Base-by-base conservation (phyloP, 2,888 invertebrate species). In the Nowickia ferox region DNA sequence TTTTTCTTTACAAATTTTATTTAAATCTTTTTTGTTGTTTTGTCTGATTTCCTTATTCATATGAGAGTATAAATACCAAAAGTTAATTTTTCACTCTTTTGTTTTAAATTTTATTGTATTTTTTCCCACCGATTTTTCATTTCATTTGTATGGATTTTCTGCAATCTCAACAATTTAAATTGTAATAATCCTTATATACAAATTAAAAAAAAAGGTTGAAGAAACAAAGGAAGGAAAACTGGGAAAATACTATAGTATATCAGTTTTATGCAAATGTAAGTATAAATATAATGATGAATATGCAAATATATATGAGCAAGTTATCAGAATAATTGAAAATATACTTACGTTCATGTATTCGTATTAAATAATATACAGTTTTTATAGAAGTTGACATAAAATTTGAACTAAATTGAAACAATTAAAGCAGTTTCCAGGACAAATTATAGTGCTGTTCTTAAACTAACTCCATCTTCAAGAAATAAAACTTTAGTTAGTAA, bases 141-240 rank as follows among this genome's bases (percentile, higher is more conserved):
- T 74, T 84, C 19, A 74, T 79, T 79, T 79, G 69, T 61, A 61
- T 68, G 74, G 74, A 79, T 84, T 78, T 84, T 79, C 74, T 79
- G 84, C 79, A 78, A 84, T 78, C 69, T 84, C 74, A 74, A 74
- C 84, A 68, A 44, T 66, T 83, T 83, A 83, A 77, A 77, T 77
- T 83, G 77, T 83, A 77, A 72, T 83, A 83, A 72, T 83, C 65
- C 68, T 53, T n/a, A 8, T 15, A 5, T 51, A 38, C 48, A 77
- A 19, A 71, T 42, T 55, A 59, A 57, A 66, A 38, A 71, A 40
- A 53, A 63, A 38, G 38, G 17, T n/a, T 1, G 13, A 30, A 30
- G 3, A 38, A 22, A 19, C 8, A 22, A 17, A 46, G 46, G 42
- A 17, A 8, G 22, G 19, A 66, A n/a, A 48, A 40, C 57, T 13